Evolutionary conservation across 2,113 vertebrate genomes (phyloP).

Genomic region (Heterocephalus glaber): DNA sequence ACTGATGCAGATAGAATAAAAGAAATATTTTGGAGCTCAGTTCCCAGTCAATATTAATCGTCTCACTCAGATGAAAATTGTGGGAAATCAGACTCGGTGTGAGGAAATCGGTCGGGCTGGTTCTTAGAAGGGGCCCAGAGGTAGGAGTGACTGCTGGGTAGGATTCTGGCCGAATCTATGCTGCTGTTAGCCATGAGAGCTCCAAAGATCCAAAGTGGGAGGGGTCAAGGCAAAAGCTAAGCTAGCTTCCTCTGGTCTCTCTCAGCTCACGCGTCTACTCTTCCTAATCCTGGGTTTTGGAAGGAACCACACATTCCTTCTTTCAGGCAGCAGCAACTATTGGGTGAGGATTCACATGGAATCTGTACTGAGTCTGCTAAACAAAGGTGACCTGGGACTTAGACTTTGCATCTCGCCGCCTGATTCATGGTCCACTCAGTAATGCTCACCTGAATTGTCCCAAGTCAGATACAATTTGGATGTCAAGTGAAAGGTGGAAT

Average conservation of each 20-base stretch:
- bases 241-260: too few relatives aligned
- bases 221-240: not conserved
- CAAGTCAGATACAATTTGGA: not conserved
- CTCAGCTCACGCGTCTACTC: not conserved
- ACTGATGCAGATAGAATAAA: constrained; percentile 60
- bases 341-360: not conserved
- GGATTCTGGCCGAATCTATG: not conserved
- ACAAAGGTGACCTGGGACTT: not conserved
- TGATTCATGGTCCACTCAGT: not conserved
- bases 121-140: not conserved
- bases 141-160: not conserved
- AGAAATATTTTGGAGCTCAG: constrained; percentile 28
- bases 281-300: not conserved
- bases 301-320: not conserved
- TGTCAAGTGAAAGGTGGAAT: not conserved
- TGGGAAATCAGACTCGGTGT: not conserved
- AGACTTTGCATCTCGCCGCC: not conserved
- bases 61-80: not conserved
- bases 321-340: not conserved
- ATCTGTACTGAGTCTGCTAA: not conserved
- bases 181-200: too few relatives aligned
- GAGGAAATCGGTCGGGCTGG: not conserved
- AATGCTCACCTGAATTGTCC: not conserved
- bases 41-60: constrained; percentile 24
- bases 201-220: not conserved